Base-by-base conservation (phyloP, 2,888 invertebrate species). In the Schizotus pectinicornis region DNA sequence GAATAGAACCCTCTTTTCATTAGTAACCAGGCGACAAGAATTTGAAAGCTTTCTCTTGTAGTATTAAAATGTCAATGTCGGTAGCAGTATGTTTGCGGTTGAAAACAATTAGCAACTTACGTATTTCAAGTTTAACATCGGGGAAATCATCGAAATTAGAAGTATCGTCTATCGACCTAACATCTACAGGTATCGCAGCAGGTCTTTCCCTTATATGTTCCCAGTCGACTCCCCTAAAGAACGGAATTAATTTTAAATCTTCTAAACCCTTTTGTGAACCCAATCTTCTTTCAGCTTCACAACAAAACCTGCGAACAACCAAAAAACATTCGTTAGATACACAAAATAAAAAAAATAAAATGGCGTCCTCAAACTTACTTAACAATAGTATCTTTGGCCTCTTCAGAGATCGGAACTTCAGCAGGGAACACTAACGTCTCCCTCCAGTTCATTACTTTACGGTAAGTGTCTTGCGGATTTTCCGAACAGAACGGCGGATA, bases 141-240 rank as follows among this genome's bases (percentile, higher is more conserved):
- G 98, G 98, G 85, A 99, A 99, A 75, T 99, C 99, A 82, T 99
- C 99, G 80, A 99, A 99, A 83, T 99, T 99, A 67, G 98, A 98
- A 38, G 99, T 99, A 81, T 99, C 99, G 80, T 99, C 99, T 73
- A 99, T 99, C 67, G 98, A 97, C 79, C 94, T 92, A 58, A 99
- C 97, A 78, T 97, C 95, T 14, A 99, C 96, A 43, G 94, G 91
- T 81, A 98, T 98, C 72, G 98, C 98, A 61, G 99, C 96, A 47
- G 99, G 99, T 56, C 98, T 86, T 79, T 99, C 98, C 62, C 98
- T 87, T 75, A 99, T 98, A 82, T 99, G 98, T 74, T 94, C 95
- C 99, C 99, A 99, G 81, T 99, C 99, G 53, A 98, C 96, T 69
- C 93, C 95, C 69, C 92, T 88, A 85, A 99, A 99, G 85, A 99